Conservation (phyloP, 2,113 vertebrate species). For the Suncus etruscus region DNA sequence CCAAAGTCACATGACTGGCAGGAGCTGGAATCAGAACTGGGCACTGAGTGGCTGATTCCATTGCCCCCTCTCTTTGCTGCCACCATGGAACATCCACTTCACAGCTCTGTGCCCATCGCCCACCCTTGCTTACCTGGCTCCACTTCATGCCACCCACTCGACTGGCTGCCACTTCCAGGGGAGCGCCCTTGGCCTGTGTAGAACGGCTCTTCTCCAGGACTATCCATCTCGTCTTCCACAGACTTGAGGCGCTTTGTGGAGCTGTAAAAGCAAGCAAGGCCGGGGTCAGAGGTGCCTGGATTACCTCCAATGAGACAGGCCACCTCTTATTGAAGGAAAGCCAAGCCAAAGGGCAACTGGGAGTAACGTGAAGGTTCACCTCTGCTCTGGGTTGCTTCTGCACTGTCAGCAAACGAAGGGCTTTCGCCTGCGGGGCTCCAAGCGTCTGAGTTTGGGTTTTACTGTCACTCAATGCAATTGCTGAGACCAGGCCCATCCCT, state of each 20-base stretch:
- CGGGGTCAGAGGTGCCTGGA: neutral
- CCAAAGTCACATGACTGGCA: neutral
- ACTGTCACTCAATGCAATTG: constrained; percentile 28
- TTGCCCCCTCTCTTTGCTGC: neutral
- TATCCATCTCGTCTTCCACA: constrained; percentile 99
- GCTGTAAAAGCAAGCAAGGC: constrained; percentile 84
- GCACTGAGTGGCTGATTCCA: neutral
- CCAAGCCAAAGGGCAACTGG: constrained; percentile 36
- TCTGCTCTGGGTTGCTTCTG: neutral
- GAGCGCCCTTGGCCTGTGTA: constrained; percentile 97
- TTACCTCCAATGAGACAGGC: neutral
- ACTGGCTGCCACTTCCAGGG: constrained; percentile 96
- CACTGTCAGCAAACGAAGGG: constrained; percentile 41
- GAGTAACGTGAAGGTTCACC: neutral
- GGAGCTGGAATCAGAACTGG: neutral
- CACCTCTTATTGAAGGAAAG: constrained; percentile 36
- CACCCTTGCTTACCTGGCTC: constrained; percentile 93
- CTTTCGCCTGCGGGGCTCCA: constrained; percentile 21
- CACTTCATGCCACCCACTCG: constrained; percentile 98
- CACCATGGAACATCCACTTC: too few species aligned
- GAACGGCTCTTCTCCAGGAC: constrained; percentile 97
- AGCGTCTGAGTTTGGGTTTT: constrained; percentile 51
- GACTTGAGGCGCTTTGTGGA: constrained; percentile 99
- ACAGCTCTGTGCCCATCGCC: fast-evolving
- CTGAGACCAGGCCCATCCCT: neutral